These are phyloP conservation scores for Crenichthys baileyi DNA, from an alignment of 2,797 vertebrate genomes.

Conservation along the genomic window DNA sequence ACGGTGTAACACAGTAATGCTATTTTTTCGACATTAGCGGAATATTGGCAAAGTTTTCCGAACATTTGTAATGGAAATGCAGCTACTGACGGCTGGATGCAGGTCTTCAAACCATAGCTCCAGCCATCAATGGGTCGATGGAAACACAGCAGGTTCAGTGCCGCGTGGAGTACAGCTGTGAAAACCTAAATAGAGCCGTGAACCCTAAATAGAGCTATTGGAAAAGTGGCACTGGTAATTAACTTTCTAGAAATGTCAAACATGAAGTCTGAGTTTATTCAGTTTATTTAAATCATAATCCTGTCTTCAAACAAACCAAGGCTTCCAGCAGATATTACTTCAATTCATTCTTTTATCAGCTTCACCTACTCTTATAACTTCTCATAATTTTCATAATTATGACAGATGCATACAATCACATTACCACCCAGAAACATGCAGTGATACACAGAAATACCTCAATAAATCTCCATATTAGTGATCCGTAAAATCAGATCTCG, in stretches of 20 bases:
- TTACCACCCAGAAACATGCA: conserved; percentile 16
- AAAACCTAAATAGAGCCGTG: too few relatives aligned
- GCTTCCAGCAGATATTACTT: conserved; percentile 37
- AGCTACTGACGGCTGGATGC: too few relatives aligned
- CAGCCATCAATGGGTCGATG: too few relatives aligned
- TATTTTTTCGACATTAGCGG: too few relatives aligned
- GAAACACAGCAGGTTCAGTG: too few relatives aligned
- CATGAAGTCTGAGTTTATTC: conserved; percentile 49
- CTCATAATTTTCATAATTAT: conserved; percentile 7
- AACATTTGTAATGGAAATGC: too few relatives aligned
- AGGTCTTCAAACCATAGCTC: too few relatives aligned
- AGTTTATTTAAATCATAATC: conserved; percentile 62
- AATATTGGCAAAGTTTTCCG: too few relatives aligned
- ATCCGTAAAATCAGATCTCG: conserved; percentile 13
- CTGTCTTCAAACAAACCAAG: conserved; percentile 55
- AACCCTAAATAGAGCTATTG: too few relatives aligned
- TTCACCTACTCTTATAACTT: neutral
- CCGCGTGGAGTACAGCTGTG: too few relatives aligned
- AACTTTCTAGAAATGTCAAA: conserved; percentile 44
- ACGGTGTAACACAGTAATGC: too few relatives aligned
- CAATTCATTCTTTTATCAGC: conserved; percentile 34
- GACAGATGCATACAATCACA: conserved; percentile 20
- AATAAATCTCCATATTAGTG: conserved; percentile 26
- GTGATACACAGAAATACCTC: conserved; percentile 18
- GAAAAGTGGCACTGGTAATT: too few relatives aligned